Evolutionary conservation across 1,140 invertebrate genomes (phyloP).

Genomic region (Apis florea): DNA sequence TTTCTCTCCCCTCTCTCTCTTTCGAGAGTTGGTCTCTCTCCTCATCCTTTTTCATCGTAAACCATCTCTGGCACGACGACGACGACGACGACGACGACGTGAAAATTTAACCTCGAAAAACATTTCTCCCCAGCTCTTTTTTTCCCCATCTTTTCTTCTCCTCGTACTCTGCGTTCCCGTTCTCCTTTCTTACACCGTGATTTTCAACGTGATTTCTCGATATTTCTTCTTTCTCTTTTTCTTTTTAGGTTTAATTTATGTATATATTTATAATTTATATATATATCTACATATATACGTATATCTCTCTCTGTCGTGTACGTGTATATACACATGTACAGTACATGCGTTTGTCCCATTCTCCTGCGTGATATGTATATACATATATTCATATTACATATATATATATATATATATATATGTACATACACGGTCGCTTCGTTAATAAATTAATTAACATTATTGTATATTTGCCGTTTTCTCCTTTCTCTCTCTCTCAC

Average conservation of each 20-base stretch:
- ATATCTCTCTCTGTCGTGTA: constrained; percentile 38
- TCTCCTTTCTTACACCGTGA: constrained; percentile 26
- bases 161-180: constrained; percentile 10
- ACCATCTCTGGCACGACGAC: constrained; percentile 7
- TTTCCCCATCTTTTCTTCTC: background rate
- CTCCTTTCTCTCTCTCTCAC: constrained; percentile 24
- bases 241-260: background rate
- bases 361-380: constrained; percentile 34
- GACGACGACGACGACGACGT: background rate
- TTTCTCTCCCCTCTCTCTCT: background rate
- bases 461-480: constrained; percentile 62
- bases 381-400: constrained; percentile 49
- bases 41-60: background rate
- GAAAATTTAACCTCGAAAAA: background rate
- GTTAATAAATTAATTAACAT: constrained; percentile 62
- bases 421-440: constrained; percentile 38
- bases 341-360: constrained; percentile 37
- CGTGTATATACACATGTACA: constrained; percentile 53
- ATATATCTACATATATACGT: constrained; percentile 58
- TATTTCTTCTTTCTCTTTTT: no score
- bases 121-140: background rate
- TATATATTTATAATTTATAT: constrained; percentile 53
- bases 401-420: constrained; percentile 52
- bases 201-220: constrained; percentile 19
- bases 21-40: no score